These are phyloP conservation scores for Meliscaeva auricollis DNA, from an alignment of 2,888 invertebrate genomes.

Conservation along the genomic window DNA sequence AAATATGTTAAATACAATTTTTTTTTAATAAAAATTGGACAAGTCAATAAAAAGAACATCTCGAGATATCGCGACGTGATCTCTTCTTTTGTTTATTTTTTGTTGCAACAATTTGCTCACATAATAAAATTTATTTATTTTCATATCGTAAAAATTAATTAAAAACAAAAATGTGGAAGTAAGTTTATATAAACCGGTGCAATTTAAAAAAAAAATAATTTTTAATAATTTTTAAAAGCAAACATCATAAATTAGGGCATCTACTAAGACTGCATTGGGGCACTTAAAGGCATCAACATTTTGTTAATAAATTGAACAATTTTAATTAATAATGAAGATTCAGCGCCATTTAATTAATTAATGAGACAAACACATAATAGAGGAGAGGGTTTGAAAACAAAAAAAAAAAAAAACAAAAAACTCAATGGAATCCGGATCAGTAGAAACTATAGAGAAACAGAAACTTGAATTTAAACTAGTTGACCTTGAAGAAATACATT, in stretches of 20 bases:
- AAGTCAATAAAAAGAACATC: slow-evolving; percentile 27
- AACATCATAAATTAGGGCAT: neutral
- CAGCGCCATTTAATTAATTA: slow-evolving; percentile 16
- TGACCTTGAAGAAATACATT: neutral
- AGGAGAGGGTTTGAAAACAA: too few relatives aligned
- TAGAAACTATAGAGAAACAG: neutral
- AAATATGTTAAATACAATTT: neutral
- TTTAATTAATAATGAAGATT: slow-evolving; percentile 1
- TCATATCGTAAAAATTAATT: neutral
- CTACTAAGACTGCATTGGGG: too few relatives aligned
- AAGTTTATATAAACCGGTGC: slow-evolving; percentile 3
- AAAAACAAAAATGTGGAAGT: neutral
- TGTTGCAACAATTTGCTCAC: slow-evolving; percentile 14
- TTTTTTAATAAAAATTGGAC: neutral
- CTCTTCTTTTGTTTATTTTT: slow-evolving; percentile 4
- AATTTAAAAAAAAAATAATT: neutral
- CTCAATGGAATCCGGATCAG: neutral
- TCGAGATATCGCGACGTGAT: slow-evolving; percentile 19
- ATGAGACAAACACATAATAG: too few relatives aligned
- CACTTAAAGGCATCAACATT: neutral
- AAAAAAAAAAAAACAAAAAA: neutral
- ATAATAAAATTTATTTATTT: slow-evolving; percentile 10
- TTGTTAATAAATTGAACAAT: neutral
- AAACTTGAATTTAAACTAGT: neutral
- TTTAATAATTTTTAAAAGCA: neutral